phyloP scores from a whole-genome alignment of 2,113 vertebrate species.

The Oriolus oriolus region DNA sequence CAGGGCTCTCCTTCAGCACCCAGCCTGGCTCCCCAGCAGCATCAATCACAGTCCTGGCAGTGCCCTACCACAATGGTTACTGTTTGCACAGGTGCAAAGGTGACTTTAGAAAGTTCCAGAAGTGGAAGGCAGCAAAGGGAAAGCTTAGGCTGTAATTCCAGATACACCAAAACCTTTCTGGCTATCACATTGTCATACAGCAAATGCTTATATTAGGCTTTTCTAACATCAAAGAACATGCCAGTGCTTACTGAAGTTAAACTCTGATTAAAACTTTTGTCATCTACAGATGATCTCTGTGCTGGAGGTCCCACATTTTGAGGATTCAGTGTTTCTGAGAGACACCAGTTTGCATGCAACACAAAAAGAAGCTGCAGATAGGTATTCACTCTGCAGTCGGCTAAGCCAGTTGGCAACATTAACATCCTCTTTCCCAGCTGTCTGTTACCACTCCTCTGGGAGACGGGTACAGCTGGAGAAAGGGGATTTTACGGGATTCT shows the following conservation, averaged over 20 bases:
- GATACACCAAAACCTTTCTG: background rate
- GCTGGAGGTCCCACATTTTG: background rate
- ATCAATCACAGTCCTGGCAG: background rate
- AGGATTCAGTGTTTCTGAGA: background rate
- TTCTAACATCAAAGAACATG: background rate
- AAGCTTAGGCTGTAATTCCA: background rate
- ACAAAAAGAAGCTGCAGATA: background rate
- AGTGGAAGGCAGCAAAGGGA: background rate
- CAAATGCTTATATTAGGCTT: background rate
- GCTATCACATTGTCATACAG: fast-evolving
- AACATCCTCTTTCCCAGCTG: background rate
- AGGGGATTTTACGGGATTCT: background rate
- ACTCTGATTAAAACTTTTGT: background rate
- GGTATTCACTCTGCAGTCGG: background rate
- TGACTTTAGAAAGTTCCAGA: background rate
- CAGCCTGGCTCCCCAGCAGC: background rate
- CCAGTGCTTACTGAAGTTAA: background rate
- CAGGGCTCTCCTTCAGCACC: background rate
- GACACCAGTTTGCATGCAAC: background rate
- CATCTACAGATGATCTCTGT: background rate
- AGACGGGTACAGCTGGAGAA: background rate
- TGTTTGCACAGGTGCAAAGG: background rate
- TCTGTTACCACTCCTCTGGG: background rate
- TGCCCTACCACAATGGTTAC: background rate
- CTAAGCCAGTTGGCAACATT: background rate